Evolutionary conservation across 2,113 vertebrate genomes (phyloP).

Genomic region (Oryzias curvinotus): DNA sequence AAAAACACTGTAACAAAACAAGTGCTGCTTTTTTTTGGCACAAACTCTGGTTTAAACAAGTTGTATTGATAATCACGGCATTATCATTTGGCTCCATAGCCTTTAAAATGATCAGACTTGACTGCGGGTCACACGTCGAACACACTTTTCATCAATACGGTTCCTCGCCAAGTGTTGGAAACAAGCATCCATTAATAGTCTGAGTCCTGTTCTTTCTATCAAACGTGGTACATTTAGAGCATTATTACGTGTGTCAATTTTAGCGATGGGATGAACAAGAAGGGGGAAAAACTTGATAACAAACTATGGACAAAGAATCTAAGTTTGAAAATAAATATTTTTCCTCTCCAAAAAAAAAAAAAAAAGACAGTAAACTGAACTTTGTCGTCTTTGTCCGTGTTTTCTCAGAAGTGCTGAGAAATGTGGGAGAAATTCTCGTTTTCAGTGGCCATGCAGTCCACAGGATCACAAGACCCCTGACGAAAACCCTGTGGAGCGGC

Average conservation of each 20-base stretch:
- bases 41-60: conserved; percentile 46
- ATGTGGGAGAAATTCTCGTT: conserved; percentile 82
- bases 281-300: conserved; percentile 46
- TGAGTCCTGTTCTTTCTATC: conserved; percentile 37
- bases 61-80: conserved; percentile 51
- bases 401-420: conserved; percentile 68
- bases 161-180: conserved; percentile 45
- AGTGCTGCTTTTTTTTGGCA: conserved; percentile 74
- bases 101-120: conserved; percentile 35
- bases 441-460: conserved; percentile 89
- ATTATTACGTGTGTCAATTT: conserved; percentile 52
- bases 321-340: conserved; percentile 81
- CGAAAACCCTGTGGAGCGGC: conserved; percentile 81
- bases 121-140: conserved; percentile 40
- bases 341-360: conserved; percentile 54
- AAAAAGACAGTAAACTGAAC: conserved; percentile 54
- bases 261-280: conserved; percentile 59
- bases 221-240: conserved; percentile 59
- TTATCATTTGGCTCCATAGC: conserved; percentile 31
- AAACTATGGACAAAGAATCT: conserved; percentile 62
- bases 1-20: conserved; percentile 63
- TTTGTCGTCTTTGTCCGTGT: conserved; percentile 64
- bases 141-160: conserved; percentile 25
- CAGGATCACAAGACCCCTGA: conserved; percentile 84
- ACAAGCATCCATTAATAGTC: conserved; percentile 57